These are phyloP conservation scores for Erpobdella octoculata DNA, from an alignment of 2,888 invertebrate species.

Conservation along the genomic window DNA sequence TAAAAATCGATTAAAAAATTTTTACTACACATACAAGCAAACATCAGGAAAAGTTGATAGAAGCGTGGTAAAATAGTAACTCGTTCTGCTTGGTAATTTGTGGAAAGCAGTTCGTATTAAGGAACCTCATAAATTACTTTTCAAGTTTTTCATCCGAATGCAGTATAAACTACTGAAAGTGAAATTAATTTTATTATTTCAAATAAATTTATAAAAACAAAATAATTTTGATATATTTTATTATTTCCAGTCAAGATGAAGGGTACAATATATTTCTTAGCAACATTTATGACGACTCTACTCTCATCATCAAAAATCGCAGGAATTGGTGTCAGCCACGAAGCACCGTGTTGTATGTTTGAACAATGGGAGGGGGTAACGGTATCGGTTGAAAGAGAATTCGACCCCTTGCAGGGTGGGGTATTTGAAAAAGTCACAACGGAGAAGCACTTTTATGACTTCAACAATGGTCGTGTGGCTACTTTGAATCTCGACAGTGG, in stretches of 20 bases:
- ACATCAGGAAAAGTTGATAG: too few species aligned
- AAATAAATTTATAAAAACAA: too few species aligned
- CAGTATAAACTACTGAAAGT: too few species aligned
- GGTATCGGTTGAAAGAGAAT: not conserved
- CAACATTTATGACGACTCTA: not conserved
- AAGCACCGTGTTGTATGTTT: not conserved
- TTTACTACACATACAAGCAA: too few species aligned
- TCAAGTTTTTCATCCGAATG: too few species aligned
- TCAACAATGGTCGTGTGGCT: not conserved
- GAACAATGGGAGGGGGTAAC: constrained; percentile 10
- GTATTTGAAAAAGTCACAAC: not conserved
- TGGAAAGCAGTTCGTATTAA: too few species aligned
- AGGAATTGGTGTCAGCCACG: not conserved
- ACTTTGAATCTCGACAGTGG: not conserved
- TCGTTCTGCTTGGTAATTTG: too few species aligned
- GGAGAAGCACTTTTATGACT: constrained; percentile 8
- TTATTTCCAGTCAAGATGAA: not conserved
- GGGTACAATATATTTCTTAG: not conserved
- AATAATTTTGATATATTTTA: not conserved
- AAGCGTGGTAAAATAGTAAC: too few species aligned
- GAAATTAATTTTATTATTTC: too few species aligned
- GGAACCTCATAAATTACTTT: too few species aligned
- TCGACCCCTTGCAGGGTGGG: not conserved
- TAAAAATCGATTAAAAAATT: too few species aligned
- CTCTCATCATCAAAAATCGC: not conserved